Evolutionary conservation across 2,888 invertebrate genomes (phyloP), one percentile per base, ranked within the genome.

Genomic region (Nomada ferruginata): DNA sequence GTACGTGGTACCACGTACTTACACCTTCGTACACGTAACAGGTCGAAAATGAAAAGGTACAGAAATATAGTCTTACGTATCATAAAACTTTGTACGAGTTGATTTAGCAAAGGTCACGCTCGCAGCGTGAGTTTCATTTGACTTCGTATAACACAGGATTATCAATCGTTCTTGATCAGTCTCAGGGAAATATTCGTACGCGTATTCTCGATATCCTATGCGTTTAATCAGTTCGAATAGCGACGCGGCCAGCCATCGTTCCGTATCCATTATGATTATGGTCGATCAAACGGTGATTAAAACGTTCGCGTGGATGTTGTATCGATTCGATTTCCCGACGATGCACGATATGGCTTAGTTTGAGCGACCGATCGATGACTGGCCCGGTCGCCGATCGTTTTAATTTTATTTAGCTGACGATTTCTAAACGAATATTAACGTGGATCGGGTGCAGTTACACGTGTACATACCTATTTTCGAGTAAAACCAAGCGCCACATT

Each of bases 101-200:
- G 71, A 53, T 70, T 82, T 65, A 68, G n/a, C 52, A 57, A 65
- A 44, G 61, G 20, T 26, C 44, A 60, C 26, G 18, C 23, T 47
- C 44, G 47, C 20, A 64, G 77, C 61, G 78, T 72, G 80, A 76
- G 76, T 90, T 90, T 83, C 72, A 76, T 87, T 88, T 85, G 63
- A 68, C 72, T 84, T 78, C 74, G 80, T 80, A 83, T 11, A 65
- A 83, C 84, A 82, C 69, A 83, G 61, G 47, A 66, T 64, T 91
- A 91, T 91, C 85, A 91, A 90, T 91, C 85, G 90, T 92, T 92
- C 90, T 36, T 91, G 90, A 93, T 92, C 91, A 92, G 92, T 92
- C 93, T 93, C 93, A 93, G 93, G 93, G 93, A 92, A 92, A 89
- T 91, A 79, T 80, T 78, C 65, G 88, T 91, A 90, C 85, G 89